Evolutionary conservation across 37 sponge, comb jelly and placozoan species (phyloP).

Genomic region (Cliona cf. orientalis): DNA sequence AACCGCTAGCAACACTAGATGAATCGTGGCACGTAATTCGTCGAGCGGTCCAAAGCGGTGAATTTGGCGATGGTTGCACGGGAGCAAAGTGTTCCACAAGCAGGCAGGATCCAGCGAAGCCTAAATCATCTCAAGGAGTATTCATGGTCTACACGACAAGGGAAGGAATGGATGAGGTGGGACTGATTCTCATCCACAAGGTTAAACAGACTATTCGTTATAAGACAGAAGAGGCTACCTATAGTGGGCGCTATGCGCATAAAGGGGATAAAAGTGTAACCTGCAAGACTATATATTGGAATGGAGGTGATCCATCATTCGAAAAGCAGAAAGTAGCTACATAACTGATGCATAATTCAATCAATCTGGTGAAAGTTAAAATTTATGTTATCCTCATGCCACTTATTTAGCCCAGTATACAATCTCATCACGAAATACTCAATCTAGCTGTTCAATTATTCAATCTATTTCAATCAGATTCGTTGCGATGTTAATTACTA

Average conservation of each 20-base stretch:
- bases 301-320: slow-evolving; percentile 65
- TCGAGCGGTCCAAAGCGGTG: slow-evolving; percentile 5
- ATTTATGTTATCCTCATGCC: too few species aligned
- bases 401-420: too few species aligned
- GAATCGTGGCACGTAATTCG: slow-evolving; percentile 28
- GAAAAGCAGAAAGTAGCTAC: too few species aligned
- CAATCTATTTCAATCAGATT: too few species aligned
- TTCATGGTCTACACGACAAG: slow-evolving; percentile 63
- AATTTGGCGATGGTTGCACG: slow-evolving; percentile 4
- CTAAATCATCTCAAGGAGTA: slow-evolving; percentile 6
- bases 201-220: slow-evolving; percentile 56
- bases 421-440: too few species aligned
- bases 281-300: slow-evolving; percentile 61
- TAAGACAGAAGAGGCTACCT: slow-evolving; percentile 70
- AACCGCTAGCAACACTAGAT: slow-evolving; percentile 7
- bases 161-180: slow-evolving; percentile 60
- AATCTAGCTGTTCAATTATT: too few species aligned
- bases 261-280: slow-evolving; percentile 18
- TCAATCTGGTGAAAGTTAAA: too few species aligned
- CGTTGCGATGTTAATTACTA: too few species aligned
- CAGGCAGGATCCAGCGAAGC: slow-evolving; percentile 21
- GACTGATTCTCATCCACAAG: slow-evolving; percentile 48
- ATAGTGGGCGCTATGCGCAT: slow-evolving; percentile 37
- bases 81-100: slow-evolving; percentile 49
- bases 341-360: too few species aligned